Evolutionary conservation across 2,797 vertebrate genomes (phyloP), one percentile per base, ranked within the genome.

Genomic region (Spondyliosoma cantharus): DNA sequence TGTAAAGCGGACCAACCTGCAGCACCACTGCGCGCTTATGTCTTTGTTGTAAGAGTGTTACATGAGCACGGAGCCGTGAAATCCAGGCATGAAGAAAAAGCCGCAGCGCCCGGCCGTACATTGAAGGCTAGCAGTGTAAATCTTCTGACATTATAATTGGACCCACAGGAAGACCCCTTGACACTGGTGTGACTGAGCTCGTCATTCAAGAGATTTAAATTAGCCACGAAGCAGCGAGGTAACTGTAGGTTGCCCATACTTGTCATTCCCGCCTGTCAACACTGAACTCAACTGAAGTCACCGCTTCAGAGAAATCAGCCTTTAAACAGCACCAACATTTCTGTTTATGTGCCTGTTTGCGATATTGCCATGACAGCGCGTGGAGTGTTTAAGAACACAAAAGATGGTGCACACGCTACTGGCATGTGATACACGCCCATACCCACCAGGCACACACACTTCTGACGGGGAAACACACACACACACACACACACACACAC

Each of bases 341-440:
- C 57, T 90, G 81, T 89, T 82, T 87, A 42, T 22, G 5, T 27
- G 27, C 53, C 66, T 90, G 81, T 90, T 75, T 74, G 66, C 29
- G 3, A 8, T 20, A 85, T 91, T 81, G 68, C 83, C 73, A 85
- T 85, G 86, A 59, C 78, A 69, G 48, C 20, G 2, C 32, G 27
- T 15, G 57, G 16, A 58, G 59, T 42, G 45, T 69, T 54, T 54
- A 16, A 57, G 54, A 75, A 29, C 37, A 53, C 25, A 24, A 22
- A 24, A 8, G 16, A 29, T 43, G 32, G 48, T 48, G 32, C 61
- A 60, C 37, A 60, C 11, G 57, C 48, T 43, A 19, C 32, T 77
- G 68, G 70, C 59, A 72, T 48, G 43, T 48, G 53, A 78, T 19
- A 64, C 72, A 82, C 53, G 63, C 68, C 20, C 56, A 76, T 48